Evolutionary conservation across 2,113 vertebrate species (phyloP).

Genomic region (Callopanchax toddi): DNA sequence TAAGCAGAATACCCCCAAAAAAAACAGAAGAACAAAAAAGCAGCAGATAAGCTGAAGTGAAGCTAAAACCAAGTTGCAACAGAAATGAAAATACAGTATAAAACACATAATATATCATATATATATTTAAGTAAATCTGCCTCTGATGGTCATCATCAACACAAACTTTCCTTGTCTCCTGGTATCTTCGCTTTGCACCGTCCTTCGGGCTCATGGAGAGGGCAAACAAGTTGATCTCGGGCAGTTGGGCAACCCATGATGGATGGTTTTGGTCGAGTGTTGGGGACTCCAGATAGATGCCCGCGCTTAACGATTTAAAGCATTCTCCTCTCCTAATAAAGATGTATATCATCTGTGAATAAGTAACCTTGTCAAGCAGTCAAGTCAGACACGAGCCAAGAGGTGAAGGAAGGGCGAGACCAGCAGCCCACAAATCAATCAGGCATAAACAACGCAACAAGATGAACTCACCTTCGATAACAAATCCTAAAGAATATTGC

Average conservation of each 20-base stretch:
- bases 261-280: conserved; percentile 54
- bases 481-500: conserved; percentile 69
- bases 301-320: conserved; percentile 66
- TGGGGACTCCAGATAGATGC: conserved; percentile 63
- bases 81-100: too few relatives aligned
- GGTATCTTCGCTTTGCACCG: conserved; percentile 35
- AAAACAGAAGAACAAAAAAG: too few relatives aligned
- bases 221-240: conserved; percentile 55
- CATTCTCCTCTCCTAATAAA: conserved; percentile 68
- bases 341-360: conserved; percentile 75
- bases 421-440: conserved; percentile 74
- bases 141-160: conserved; percentile 18
- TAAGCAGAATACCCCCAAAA: too few relatives aligned
- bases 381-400: conserved; percentile 39
- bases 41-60: too few relatives aligned
- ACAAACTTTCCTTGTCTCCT: background rate
- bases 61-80: too few relatives aligned
- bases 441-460: conserved; percentile 66
- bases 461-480: conserved; percentile 67
- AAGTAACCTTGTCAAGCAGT: conserved; percentile 67
- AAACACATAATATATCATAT: too few relatives aligned
- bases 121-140: too few relatives aligned
- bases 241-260: conserved; percentile 50
- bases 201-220: conserved; percentile 67
- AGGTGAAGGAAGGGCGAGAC: conserved; percentile 44